Percentiles rank a stretch among this genome's conserved stretches.
These are phyloP conservation scores for Labeo catla DNA, from an alignment of 2,113 vertebrate species.

Conservation along the genomic window DNA sequence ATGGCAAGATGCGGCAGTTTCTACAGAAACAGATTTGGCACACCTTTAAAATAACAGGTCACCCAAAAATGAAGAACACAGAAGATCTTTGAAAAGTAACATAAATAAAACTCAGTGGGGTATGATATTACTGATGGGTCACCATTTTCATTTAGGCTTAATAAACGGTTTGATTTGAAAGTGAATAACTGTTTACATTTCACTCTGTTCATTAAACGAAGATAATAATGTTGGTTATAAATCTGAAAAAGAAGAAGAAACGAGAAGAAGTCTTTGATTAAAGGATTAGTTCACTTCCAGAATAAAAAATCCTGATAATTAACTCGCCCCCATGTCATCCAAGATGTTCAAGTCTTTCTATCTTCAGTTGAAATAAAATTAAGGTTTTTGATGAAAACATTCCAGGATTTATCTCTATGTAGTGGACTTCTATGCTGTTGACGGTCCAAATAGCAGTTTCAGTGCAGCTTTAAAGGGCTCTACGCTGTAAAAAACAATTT, in stretches of 20 bases:
- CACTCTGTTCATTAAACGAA: not conserved
- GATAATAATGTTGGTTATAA: not conserved
- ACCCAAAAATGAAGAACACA: not conserved
- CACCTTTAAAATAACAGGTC: not conserved
- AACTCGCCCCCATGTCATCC: too few species aligned
- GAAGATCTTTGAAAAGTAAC: not conserved
- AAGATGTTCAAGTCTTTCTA: too few species aligned
- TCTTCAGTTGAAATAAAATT: too few species aligned
- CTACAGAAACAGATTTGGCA: not conserved
- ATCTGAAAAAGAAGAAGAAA: not conserved
- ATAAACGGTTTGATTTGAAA: not conserved
- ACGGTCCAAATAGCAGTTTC: too few species aligned
- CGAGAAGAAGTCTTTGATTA: not conserved
- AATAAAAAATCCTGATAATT: too few species aligned
- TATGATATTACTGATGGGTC: not conserved
- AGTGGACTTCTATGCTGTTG: too few species aligned
- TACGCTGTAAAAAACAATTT: too few species aligned
- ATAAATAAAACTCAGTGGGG: not conserved
- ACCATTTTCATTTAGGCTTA: not conserved
- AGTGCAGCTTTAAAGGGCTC: too few species aligned
- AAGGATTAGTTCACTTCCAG: too few species aligned
- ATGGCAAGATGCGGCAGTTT: not conserved
- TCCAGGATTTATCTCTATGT: too few species aligned
- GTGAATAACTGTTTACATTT: not conserved
- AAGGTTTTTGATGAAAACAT: too few species aligned